Base-by-base conservation (phyloP, 2,888 invertebrate species). In the Furcula furcula region DNA sequence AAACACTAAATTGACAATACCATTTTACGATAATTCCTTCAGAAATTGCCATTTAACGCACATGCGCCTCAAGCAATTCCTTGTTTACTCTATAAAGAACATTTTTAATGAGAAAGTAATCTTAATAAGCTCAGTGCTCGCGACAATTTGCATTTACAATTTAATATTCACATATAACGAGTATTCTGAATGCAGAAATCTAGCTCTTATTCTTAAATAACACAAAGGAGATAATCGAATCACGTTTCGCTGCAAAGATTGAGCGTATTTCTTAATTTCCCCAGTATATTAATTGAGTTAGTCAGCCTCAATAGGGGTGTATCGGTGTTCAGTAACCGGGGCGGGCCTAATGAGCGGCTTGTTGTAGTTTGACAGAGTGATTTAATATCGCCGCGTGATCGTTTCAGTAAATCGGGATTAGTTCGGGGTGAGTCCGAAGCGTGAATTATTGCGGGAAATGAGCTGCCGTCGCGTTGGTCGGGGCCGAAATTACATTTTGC, bases 301-400 rank as follows among this genome's bases (percentile, higher is more conserved):
- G 67, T 66, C 56, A 54, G 52, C 51, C 61, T 64, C 69, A 70
- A 74, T 74, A 65, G 66, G 65, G 71, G 65, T 65, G 71, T 74
- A 75, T 73, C 67, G 60, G 66, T 75, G 69, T 74, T 75, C 72
- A 69, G 65, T 61, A 67, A 67, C 68, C 59, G 61, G 67, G 67
- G 65, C 61, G 63, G 70, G 66, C 67, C 76, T 84, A 86, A 83
- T 84, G 81, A 81, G 77, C 66, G 75, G 77, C 76, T 76, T 74
- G 83, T 78, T 79, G 78, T 78, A 82, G 76, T 81, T 77, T 83
- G 82, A 86, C 84, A 79, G 73, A 77, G 78, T 84, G 83, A 86
- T 85, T 83, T 84, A 85, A 78, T 82, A 79, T 77, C 70, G 75
- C 48, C 46, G 58, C 74, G 65, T 70, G 76, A 78, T 83, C 77